Evolutionary conservation across 2,113 vertebrate genomes (phyloP).

Genomic region (Tonatia bakeri): DNA sequence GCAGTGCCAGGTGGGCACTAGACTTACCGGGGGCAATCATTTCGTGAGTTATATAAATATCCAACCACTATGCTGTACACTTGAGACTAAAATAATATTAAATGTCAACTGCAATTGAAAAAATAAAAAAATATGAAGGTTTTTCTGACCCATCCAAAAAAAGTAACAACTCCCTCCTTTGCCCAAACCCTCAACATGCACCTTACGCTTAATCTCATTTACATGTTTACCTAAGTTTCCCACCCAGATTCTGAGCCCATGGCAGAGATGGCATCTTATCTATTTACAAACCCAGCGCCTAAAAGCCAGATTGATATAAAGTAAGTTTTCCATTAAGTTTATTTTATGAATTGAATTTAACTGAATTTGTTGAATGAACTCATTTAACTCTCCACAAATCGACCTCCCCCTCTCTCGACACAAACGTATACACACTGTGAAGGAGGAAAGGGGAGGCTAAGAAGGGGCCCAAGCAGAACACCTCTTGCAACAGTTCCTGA

Average conservation of each 20-base stretch:
- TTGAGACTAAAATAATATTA: background rate
- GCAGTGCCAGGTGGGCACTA: background rate
- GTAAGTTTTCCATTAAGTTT: background rate
- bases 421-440: background rate
- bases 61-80: background rate
- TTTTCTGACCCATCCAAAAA: background rate
- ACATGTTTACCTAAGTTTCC: background rate
- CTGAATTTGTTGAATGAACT: background rate
- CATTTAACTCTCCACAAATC: constrained; percentile 3
- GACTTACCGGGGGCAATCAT: too few species aligned
- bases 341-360: background rate
- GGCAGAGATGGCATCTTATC: background rate
- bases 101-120: background rate
- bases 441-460: background rate
- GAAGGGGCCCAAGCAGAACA: background rate
- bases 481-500: background rate
- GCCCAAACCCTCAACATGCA: background rate
- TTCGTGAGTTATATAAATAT: background rate
- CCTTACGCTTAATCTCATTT: background rate
- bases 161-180: background rate
- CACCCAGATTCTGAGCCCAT: background rate
- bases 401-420: background rate
- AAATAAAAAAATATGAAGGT: background rate
- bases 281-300: background rate
- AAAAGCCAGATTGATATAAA: background rate